Evolutionary conservation across 2,888 invertebrate genomes (phyloP), one percentile per base, ranked within the genome.

Genomic region (Tachystola acroxantha): DNA sequence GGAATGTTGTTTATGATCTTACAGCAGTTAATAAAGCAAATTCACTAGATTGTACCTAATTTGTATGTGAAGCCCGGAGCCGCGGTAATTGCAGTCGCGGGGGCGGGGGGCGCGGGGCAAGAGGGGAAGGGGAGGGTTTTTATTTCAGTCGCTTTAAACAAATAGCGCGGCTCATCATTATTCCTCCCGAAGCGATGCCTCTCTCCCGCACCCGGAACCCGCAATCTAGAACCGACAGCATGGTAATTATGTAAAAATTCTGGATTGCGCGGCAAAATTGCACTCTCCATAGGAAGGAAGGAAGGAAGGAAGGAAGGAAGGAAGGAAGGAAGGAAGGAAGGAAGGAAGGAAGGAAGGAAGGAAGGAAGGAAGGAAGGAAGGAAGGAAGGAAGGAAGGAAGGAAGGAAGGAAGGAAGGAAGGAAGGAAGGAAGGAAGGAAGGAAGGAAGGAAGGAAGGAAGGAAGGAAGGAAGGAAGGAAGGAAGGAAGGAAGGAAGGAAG

Each of bases 401-500:
- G n/a, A n/a, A n/a, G n/a, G n/a, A n/a, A n/a, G n/a, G n/a, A n/a
- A n/a, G n/a, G n/a, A n/a, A n/a, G n/a, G n/a, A n/a, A n/a, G n/a
- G n/a, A n/a, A n/a, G n/a, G n/a, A n/a, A n/a, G n/a, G n/a, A n/a
- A n/a, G n/a, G n/a, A n/a, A n/a, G n/a, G n/a, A n/a, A n/a, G n/a
- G n/a, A n/a, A n/a, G n/a, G n/a, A n/a, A n/a, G n/a, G n/a, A n/a
- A n/a, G n/a, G n/a, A n/a, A n/a, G n/a, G n/a, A n/a, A n/a, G n/a
- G n/a, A n/a, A n/a, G n/a, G n/a, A n/a, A n/a, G n/a, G n/a, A n/a
- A n/a, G n/a, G n/a, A n/a, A n/a, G n/a, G n/a, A n/a, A n/a, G 25
- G 26, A 10, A 14, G 25, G 25, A 29, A 14, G 35, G 25, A 26
- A 35, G 35, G 35, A 29, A 27, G 24, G 13, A 27, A 34, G 33